Evolutionary conservation across 2,113 vertebrate species (phyloP), one percentile per base, ranked within the genome.

Genomic region (Climacteris rufus): DNA sequence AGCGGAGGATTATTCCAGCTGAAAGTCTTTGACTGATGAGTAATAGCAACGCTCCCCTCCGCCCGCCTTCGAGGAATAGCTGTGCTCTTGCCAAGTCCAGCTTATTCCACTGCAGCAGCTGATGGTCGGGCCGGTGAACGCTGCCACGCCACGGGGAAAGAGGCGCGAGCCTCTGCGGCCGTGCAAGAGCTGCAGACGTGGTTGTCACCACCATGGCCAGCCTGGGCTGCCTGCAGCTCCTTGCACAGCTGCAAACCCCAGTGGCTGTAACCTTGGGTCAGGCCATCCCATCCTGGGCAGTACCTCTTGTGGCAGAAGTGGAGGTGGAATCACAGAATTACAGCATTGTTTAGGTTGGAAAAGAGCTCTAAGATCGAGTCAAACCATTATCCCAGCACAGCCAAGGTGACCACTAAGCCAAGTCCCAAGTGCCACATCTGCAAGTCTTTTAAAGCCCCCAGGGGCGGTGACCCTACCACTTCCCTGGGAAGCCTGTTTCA

Each of bases 11-110:
- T 93, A 96, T 54, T 89, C 72, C 93, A 96, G 87, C 89, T 96
- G 89, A 84, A 95, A 91, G 63, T 74, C 94, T 93, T 52, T 60
- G 93, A 70, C 64, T 93, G 96, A 95, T 96, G 94, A 96, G 75
- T 86, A 95, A 94, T 6, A 94, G 91, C 71, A 44, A 49, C 0
- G 1, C 65, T 95, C 47, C 89, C 65, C 75, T 83, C 78, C 0
- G 0, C 65, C 72, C 1, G 78, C 94, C 89, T 96, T 97, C 74
- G 61, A 97, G 91, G 91, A 96, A 97, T 4, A 64, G 87, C 87
- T 83, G 68, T 50, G 88, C 57, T 75, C 50, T 11, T 94, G 93
- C 90, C 91, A 94, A 96, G 75, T 60, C 83, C 71, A 65, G 92
- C 87, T 92, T 70, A 95, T 22, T 65, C 56, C 40, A 18, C n/a